phyloP scores from a whole-genome alignment of 2,888 invertebrate species.

The Hypercompe scribonia region DNA sequence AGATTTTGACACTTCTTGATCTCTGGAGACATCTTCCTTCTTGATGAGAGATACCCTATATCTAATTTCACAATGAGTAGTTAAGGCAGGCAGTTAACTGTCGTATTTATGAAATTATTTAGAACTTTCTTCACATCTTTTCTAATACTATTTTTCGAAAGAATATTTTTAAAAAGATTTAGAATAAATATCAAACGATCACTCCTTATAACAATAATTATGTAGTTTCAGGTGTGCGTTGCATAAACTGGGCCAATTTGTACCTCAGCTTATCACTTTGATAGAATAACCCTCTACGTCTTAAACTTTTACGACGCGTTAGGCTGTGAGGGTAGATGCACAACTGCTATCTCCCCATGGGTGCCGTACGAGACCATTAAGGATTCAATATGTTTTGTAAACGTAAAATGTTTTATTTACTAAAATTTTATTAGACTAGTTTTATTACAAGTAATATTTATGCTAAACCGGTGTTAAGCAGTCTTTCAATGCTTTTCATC shows the following conservation, averaged over 20 bases:
- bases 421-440: too few relatives aligned
- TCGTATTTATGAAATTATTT: too few relatives aligned
- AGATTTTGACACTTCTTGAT: too few relatives aligned
- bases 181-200: neutral
- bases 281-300: neutral
- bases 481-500: neutral
- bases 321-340: slow-evolving; percentile 5
- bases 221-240: neutral
- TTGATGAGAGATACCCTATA: too few relatives aligned
- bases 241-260: neutral
- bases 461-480: neutral
- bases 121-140: too few relatives aligned
- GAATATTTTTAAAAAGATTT: too few relatives aligned
- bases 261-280: neutral
- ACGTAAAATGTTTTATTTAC: neutral
- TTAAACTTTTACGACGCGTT: slow-evolving; percentile 10
- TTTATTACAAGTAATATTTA: too few relatives aligned
- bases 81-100: too few relatives aligned
- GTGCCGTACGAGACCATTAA: neutral
- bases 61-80: too few relatives aligned
- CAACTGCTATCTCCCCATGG: slow-evolving; percentile 1
- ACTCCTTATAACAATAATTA: too few relatives aligned
- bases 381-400: neutral
- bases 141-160: too few relatives aligned
- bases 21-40: too few relatives aligned